phyloP scores from a whole-genome alignment of 2,113 vertebrate genomes.

The Brachyhypopomus gauderio region DNA sequence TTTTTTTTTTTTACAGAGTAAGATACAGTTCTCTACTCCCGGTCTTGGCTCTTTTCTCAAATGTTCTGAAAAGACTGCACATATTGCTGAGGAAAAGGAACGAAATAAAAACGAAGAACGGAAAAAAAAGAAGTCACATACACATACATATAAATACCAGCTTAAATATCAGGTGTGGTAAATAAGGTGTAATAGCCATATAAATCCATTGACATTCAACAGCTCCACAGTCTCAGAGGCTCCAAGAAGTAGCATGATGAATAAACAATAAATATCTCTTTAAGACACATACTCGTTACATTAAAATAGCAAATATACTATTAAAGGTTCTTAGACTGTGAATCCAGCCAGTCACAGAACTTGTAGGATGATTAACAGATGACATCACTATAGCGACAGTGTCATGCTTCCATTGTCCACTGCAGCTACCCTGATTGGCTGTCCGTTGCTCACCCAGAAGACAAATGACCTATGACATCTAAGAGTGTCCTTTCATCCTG shows the following conservation, averaged over 20 bases:
- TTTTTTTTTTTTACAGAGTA: conserved; percentile 20
- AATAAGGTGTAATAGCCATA: conserved; percentile 46
- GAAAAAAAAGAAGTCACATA: conserved; percentile 31
- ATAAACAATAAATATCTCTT: conserved; percentile 69
- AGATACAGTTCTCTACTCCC: conserved; percentile 24
- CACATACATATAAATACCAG: conserved; percentile 52
- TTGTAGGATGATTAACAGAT: conserved; percentile 42
- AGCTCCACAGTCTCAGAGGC: conserved; percentile 38
- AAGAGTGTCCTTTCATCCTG: conserved; percentile 25
- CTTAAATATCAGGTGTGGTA: conserved; percentile 55
- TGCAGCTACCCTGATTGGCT: conserved; percentile 39
- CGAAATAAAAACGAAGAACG: conserved; percentile 6
- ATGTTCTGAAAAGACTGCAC: conserved; percentile 45
- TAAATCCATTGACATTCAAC: conserved; percentile 53
- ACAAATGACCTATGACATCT: conserved; percentile 34
- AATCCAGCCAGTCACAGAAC: conserved; percentile 48
- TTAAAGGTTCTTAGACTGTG: conserved; percentile 47
- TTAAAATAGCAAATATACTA: conserved; percentile 59
- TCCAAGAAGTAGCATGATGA: conserved; percentile 49
- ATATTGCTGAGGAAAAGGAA: conserved; percentile 53
- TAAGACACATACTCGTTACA: conserved; percentile 55
- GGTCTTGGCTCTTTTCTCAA: conserved; percentile 42
- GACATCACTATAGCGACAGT: conserved; percentile 50
- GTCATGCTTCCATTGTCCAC: conserved; percentile 40
- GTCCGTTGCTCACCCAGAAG: conserved; percentile 22